Base-by-base conservation (phyloP, 2,888 invertebrate species). In the Omphaloscelis lunosa region DNA sequence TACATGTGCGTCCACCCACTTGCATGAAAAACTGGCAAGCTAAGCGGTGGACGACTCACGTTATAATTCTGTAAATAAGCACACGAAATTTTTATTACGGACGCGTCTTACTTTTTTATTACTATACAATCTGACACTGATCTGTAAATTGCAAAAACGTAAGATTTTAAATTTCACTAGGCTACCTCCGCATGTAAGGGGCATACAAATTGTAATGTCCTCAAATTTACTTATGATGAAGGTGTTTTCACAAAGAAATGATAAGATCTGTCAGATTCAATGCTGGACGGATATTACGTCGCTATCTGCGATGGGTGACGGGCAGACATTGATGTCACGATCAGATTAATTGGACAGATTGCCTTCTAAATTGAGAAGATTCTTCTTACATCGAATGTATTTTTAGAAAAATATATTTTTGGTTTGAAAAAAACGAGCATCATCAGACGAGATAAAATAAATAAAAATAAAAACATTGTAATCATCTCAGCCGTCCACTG, bases 221-320 rank as follows among this genome's bases (percentile, higher is more conserved):
- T 62, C 17, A 48, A 56, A 48, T 15, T 48, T 4, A 48, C 56
- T 8, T 17, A 17, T 7, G 15, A 45, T 58, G 39, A 65, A 53
- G 39, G 27, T 61, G 15, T 39, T 53, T 66, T 79, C 63, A 76
- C 29, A n/a, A 69, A 77, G 68, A 59, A 70, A 27, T 23, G 66
- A 87, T 83, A 74, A 51, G 27, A 86, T 77, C 74, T 48, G 45
- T 12, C 41, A 62, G 56, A 72, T 72, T 81, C 70, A 86, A 77
- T 78, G 27, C 45, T 27, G 72, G 23, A 11, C 79, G 86, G 88
- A 86, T 88, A 86, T 86, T 86, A 80, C 41, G 12, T 75, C 51
- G 74, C 29, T 88, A 86, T 86, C 79, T 48, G 41, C 27, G 12
- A 72, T 48, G 41, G 66, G 74, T 78, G 82, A 73, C 23, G 29